phyloP scores from a whole-genome alignment of 2,888 invertebrate genomes.

The Melanargia galathea region DNA sequence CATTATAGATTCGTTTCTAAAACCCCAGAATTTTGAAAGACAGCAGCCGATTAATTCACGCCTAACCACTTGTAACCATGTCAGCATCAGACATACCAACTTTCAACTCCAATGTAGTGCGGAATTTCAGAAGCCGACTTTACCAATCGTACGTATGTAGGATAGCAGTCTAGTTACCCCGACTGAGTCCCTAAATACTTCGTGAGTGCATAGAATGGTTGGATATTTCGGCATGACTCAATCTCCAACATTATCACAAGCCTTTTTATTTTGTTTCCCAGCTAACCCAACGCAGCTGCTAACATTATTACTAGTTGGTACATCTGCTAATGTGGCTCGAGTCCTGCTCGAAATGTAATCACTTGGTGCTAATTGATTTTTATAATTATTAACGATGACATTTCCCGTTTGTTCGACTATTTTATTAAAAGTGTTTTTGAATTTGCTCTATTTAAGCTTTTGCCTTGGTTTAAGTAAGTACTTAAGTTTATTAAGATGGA shows the following conservation, averaged over 20 bases:
- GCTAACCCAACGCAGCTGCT: not conserved
- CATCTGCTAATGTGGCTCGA: not conserved
- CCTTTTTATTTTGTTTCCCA: not conserved
- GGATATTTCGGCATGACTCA: not conserved
- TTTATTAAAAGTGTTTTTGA: not conserved
- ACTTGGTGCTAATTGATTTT: slow-evolving; percentile 9
- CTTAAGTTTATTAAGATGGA: too few relatives aligned
- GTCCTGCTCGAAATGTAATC: not conserved
- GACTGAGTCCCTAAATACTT: too few relatives aligned
- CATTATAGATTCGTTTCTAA: too few relatives aligned
- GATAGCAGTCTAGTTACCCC: too few relatives aligned
- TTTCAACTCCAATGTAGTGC: too few relatives aligned
- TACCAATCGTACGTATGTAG: too few relatives aligned
- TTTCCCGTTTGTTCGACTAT: not conserved
- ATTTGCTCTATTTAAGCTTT: not conserved
- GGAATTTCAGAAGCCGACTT: too few relatives aligned
- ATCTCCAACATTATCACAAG: not conserved
- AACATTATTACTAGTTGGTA: not conserved
- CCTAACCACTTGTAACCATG: too few relatives aligned
- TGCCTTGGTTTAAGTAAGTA: too few relatives aligned
- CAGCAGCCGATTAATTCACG: too few relatives aligned
- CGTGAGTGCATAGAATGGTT: not conserved
- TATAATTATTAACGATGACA: slow-evolving; percentile 1
- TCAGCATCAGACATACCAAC: too few relatives aligned
- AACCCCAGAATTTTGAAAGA: too few relatives aligned